Conservation (phyloP, 2,888 invertebrate species). For the Saturnia pavonia region DNA sequence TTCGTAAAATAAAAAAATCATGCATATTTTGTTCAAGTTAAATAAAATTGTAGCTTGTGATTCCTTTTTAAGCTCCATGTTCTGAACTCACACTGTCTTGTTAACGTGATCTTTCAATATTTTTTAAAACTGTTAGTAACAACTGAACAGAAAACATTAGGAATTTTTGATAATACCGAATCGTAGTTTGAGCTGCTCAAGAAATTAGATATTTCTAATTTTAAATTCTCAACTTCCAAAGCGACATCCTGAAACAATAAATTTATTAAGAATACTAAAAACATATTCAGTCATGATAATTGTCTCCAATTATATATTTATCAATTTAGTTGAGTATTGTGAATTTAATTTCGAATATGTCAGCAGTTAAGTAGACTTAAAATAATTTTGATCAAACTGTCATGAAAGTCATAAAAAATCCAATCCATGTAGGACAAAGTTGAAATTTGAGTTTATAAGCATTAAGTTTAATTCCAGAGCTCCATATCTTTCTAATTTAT, state of each 20-base stretch:
- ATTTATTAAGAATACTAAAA: background rate
- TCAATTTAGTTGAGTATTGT: background rate
- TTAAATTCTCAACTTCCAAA: constrained; percentile 64
- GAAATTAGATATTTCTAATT: constrained; percentile 67
- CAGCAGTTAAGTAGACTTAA: background rate
- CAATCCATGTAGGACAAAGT: background rate
- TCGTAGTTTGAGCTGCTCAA: constrained; percentile 69
- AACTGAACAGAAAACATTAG: background rate
- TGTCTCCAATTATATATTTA: background rate
- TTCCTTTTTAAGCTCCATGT: background rate
- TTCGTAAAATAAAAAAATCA: background rate
- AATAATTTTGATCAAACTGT: background rate
- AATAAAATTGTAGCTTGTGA: background rate
- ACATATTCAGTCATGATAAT: background rate
- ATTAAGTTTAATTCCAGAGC: background rate
- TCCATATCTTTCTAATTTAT: background rate
- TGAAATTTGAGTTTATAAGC: too few relatives aligned
- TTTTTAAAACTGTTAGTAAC: background rate
- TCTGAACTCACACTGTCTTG: background rate
- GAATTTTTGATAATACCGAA: constrained; percentile 56
- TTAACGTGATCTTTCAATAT: background rate
- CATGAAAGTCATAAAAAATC: background rate
- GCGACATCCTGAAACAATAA: constrained; percentile 61
- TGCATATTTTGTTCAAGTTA: background rate
- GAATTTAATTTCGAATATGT: background rate